A percentile compares a stretch with the other conserved stretches of the same genome.
Evolutionary conservation across 1,140 invertebrate species (phyloP).

Genomic region (Neodiprion virginianus): DNA sequence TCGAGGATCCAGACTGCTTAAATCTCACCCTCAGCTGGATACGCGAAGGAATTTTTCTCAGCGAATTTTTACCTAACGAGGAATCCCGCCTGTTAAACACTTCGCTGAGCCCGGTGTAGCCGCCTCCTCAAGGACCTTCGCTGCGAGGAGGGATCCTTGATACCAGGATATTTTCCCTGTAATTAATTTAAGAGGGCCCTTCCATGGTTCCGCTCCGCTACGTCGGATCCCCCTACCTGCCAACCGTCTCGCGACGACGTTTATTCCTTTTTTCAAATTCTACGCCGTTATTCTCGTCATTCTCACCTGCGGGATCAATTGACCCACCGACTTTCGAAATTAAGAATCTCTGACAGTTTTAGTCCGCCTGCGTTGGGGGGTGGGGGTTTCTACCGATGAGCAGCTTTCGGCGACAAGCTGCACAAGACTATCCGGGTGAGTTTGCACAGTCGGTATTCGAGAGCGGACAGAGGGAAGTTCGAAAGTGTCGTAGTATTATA

Average conservation of each 20-base stretch:
- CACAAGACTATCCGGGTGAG: neutral
- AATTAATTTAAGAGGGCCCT: conserved; percentile 56
- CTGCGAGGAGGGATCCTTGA: conserved; percentile 34
- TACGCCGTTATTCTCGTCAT: too few relatives aligned
- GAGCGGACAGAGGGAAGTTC: conserved; percentile 32
- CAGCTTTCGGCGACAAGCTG: conserved; percentile 6
- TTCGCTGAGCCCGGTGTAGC: conserved; percentile 34
- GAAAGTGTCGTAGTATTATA: conserved; percentile 42
- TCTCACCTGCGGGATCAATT: too few relatives aligned
- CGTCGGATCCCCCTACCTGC: too few relatives aligned
- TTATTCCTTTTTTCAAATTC: too few relatives aligned
- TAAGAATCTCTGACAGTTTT: too few relatives aligned
- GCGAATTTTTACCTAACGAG: conserved; percentile 45
- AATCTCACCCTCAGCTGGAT: conserved; percentile 36
- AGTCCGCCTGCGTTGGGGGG: neutral
- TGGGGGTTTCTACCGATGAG: conserved; percentile 4
- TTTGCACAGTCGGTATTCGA: too few relatives aligned
- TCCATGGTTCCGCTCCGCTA: conserved; percentile 5
- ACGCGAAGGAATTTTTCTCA: conserved; percentile 42
- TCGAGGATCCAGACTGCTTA: conserved; percentile 35
- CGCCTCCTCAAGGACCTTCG: conserved; percentile 25
- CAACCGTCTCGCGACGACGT: too few relatives aligned
- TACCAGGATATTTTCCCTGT: conserved; percentile 54
- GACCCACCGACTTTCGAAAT: too few relatives aligned
- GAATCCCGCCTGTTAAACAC: conserved; percentile 42